Conservation (phyloP, 2,888 invertebrate genomes). For the Lasioglossum oenotherae region DNA sequence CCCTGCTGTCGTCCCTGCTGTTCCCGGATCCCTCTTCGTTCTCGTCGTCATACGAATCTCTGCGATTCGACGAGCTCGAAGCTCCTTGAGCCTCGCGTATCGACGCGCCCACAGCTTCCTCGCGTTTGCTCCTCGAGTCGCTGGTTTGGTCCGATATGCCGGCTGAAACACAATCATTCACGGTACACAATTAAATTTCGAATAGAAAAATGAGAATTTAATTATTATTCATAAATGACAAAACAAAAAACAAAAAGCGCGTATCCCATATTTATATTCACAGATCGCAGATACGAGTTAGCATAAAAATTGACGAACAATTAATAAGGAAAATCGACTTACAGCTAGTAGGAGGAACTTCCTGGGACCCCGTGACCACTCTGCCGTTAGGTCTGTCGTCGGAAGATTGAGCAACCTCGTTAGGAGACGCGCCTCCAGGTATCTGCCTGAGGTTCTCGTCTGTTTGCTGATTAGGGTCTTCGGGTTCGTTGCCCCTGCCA, state of each 20-base stretch:
- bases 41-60: slow-evolving; percentile 81
- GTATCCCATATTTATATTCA: no score
- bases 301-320: no score
- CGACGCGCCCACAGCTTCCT: slow-evolving; percentile 82
- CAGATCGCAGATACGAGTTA: no score
- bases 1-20: slow-evolving; percentile 81
- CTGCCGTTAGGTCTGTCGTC: slow-evolving; percentile 78
- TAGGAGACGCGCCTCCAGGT: slow-evolving; percentile 80
- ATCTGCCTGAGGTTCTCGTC: slow-evolving; percentile 79
- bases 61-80: slow-evolving; percentile 75
- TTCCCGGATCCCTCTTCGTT: slow-evolving; percentile 82
- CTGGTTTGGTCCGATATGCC: slow-evolving; percentile 74
- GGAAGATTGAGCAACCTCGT: slow-evolving; percentile 71
- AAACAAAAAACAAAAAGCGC: no score
- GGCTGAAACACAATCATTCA: slow-evolving; percentile 59
- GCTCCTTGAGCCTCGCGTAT: slow-evolving; percentile 74
- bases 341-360: slow-evolving; percentile 73
- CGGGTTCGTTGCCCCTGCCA: slow-evolving; percentile 77
- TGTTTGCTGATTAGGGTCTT: slow-evolving; percentile 71
- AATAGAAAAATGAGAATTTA: no score
- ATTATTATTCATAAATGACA: no score
- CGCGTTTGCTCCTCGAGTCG: slow-evolving; percentile 79
- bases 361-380: slow-evolving; percentile 82
- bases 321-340: slow-evolving; percentile 49
- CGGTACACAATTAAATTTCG: not conserved